Base-by-base conservation (phyloP, 2,888 invertebrate species). In the Plemyria rubiginata region DNA sequence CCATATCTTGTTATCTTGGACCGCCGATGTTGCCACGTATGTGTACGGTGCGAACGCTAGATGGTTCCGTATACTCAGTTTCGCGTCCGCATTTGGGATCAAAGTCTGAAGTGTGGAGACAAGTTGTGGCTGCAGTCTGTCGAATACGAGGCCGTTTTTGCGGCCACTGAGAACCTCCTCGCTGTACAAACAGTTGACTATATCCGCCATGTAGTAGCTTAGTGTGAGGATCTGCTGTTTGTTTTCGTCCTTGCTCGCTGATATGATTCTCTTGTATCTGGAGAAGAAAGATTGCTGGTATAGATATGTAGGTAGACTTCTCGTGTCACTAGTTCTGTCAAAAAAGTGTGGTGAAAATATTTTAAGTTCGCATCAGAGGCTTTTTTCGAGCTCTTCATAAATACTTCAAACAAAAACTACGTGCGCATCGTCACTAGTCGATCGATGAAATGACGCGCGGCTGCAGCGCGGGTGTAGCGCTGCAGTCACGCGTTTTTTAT, bases 31-130 rank as follows among this genome's bases (percentile, higher is more conserved):
- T 7, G 77, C 71, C 56, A 80, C 66, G 48, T 83, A 87, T 0
- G 86, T 90, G 65, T 88, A 87, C 0, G 88, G 81, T 0, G 87
- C 84, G 54, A 93, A 85, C 0, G 92, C 92, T 56, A 88, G 63
- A 63, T 88, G 88, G 54, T 88, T 88, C 40, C 85, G 73, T 41
- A 92, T 70, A 70, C 89, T 88, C 1, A 89, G 70, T 28, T 80
- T 81, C 0, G 79, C 66, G 43, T 91, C 87, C 0, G 81, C 79
- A 2, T 85, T 81, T 0, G 90, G 86, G 22, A 89, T 80, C 0
- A 80, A 48, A 5, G 80, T 77, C 0, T n/a, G 51, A 1, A 93
- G 74, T 66, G 85, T 84, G 1, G 75, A 73, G 0, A 87, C 83
- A 0, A 87, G 54, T n/a, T 85, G 79, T 0, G 85, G 85, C 9